Conservation (phyloP, 2,113 vertebrate genomes). For the Procapra przewalskii region DNA sequence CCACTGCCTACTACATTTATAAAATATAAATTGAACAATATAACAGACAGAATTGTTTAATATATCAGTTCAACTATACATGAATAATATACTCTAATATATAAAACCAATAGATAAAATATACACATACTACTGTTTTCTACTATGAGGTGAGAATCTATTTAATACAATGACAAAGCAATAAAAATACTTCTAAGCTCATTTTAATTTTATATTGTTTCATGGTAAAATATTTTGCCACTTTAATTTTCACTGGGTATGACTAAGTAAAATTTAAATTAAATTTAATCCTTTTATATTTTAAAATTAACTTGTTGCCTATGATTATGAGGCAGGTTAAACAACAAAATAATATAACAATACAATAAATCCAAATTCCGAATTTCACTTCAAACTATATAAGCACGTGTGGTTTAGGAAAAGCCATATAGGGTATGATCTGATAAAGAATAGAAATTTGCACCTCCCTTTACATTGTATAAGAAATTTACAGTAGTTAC, state of each 20-base stretch:
- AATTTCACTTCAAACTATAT: neutral
- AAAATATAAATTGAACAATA: neutral
- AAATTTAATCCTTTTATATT: neutral
- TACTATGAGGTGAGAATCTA: neutral
- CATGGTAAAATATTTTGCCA: neutral
- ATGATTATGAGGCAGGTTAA: neutral
- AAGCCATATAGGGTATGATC: neutral
- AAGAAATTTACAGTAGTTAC: neutral
- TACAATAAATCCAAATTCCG: neutral
- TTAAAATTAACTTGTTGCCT: neutral
- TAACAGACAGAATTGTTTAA: neutral
- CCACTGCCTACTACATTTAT: neutral
- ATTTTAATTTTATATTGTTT: neutral
- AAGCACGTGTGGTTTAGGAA: neutral
- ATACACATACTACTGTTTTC: neutral
- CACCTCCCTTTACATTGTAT: neutral
- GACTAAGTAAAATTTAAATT: neutral
- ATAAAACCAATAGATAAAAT: neutral
- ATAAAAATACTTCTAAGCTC: neutral
- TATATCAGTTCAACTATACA: neutral
- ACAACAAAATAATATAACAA: neutral
- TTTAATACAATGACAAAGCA: neutral
- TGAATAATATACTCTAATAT: neutral
- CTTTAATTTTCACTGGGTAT: neutral
- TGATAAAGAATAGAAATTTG: neutral